phyloP scores from a whole-genome alignment of 2,888 invertebrate genomes.

The Lasioglossum leucozonium region DNA sequence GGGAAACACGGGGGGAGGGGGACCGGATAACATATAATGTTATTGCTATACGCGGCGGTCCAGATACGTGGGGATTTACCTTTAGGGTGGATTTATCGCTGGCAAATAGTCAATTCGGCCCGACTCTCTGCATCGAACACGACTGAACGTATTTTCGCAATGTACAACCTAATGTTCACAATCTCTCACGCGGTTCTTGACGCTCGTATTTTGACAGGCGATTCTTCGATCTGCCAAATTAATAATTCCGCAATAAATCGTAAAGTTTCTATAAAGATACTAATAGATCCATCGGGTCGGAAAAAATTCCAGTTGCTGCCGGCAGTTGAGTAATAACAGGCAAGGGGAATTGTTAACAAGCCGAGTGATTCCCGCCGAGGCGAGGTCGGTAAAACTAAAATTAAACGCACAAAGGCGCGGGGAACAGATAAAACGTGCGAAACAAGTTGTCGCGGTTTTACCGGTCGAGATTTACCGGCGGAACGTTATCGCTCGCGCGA shows the following conservation, averaged over 20 bases:
- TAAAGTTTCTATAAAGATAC: no score
- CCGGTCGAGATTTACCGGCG: background rate
- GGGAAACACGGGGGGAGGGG: background rate
- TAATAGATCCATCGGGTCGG: background rate
- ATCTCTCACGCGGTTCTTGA: background rate
- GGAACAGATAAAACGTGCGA: background rate
- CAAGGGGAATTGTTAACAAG: background rate
- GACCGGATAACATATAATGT: background rate
- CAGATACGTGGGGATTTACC: constrained; percentile 1
- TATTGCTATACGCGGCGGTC: background rate
- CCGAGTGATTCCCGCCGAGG: background rate
- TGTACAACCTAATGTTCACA: background rate
- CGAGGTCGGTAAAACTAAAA: background rate
- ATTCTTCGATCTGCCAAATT: no score
- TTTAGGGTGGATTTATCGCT: constrained; percentile 1
- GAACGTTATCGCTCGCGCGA: constrained; percentile 1
- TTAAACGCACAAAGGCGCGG: background rate
- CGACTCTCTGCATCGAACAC: background rate
- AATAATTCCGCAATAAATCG: no score
- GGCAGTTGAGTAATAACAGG: background rate
- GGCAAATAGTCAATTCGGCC: background rate
- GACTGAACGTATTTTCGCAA: background rate
- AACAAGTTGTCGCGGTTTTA: background rate
- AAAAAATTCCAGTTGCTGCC: background rate
- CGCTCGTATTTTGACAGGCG: background rate